These are phyloP conservation scores for Stomatorhinus ivindoensis DNA, from an alignment of 2,113 vertebrate species.

Conservation along the genomic window DNA sequence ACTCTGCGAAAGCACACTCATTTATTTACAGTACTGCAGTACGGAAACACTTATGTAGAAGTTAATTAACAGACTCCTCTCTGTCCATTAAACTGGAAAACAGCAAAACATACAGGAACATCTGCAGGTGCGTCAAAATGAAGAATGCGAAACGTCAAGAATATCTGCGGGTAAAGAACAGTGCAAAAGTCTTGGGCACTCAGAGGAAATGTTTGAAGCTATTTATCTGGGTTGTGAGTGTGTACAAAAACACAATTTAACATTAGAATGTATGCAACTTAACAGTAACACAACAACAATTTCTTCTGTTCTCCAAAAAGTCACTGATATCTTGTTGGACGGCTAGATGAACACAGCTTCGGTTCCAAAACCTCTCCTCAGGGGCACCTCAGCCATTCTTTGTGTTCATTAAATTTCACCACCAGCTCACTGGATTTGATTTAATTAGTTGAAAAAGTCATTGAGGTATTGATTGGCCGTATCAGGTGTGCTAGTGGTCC, in stretches of 20 bases:
- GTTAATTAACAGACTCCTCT: background rate
- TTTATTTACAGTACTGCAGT: background rate
- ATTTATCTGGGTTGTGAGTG: background rate
- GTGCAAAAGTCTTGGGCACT: background rate
- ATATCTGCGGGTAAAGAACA: background rate
- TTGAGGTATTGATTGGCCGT: background rate
- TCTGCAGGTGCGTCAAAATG: background rate
- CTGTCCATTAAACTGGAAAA: background rate
- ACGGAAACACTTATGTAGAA: background rate
- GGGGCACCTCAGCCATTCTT: background rate
- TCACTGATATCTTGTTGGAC: background rate
- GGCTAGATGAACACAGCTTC: background rate
- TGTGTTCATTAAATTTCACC: background rate
- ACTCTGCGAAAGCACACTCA: background rate
- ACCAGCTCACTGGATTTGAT: background rate
- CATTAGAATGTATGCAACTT: background rate
- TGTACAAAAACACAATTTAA: background rate
- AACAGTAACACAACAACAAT: background rate
- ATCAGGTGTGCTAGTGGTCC: background rate
- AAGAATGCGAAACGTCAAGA: background rate
- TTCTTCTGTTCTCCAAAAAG: background rate
- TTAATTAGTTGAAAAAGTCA: background rate
- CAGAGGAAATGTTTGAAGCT: background rate
- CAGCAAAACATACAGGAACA: background rate
- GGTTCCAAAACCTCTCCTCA: background rate